Percentiles rank a stretch among this genome's conserved stretches.
Evolutionary conservation across 2,797 vertebrate species (phyloP).

Genomic region (Clarias fuscus): DNA sequence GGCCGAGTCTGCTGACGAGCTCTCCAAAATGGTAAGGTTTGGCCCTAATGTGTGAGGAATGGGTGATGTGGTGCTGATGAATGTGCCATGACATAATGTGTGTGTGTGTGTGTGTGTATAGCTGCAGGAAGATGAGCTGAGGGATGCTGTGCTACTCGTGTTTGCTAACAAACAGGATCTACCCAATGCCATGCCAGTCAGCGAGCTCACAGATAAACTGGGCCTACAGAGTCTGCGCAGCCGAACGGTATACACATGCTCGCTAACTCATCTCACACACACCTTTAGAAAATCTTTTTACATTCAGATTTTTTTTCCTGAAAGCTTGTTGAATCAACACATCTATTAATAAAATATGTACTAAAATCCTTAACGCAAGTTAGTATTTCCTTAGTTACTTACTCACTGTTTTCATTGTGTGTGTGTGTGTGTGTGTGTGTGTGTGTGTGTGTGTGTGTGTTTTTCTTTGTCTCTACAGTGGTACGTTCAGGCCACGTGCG

Average conservation of each 20-base stretch:
- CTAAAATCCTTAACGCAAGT: no score
- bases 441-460: background rate
- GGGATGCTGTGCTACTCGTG: constrained; percentile 83
- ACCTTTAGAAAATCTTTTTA: no score
- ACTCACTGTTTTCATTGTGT: background rate
- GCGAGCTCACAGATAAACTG: constrained; percentile 85
- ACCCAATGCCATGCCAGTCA: constrained; percentile 85
- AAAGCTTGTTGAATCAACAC: no score
- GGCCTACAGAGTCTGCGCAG: constrained; percentile 77
- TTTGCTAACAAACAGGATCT: constrained; percentile 94
- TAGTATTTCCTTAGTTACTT: no score
- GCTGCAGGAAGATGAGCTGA: constrained; percentile 87
- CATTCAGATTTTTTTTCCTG: no score
- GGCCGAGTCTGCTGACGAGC: constrained; percentile 84
- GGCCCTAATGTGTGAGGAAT: background rate
- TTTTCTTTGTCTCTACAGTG: constrained; percentile 71
- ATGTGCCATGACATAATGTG: background rate
- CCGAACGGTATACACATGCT: constrained; percentile 71
- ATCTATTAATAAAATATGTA: no score
- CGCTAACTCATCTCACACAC: background rate
- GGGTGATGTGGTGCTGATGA: background rate
- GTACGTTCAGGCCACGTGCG: constrained; percentile 84
- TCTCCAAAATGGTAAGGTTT: constrained; percentile 84
- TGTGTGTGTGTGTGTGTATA: constrained; percentile 48
- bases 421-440: constrained; percentile 10